These are phyloP conservation scores for Pleuronectes platessa DNA, from an alignment of 2,113 vertebrate genomes.

Conservation along the genomic window DNA sequence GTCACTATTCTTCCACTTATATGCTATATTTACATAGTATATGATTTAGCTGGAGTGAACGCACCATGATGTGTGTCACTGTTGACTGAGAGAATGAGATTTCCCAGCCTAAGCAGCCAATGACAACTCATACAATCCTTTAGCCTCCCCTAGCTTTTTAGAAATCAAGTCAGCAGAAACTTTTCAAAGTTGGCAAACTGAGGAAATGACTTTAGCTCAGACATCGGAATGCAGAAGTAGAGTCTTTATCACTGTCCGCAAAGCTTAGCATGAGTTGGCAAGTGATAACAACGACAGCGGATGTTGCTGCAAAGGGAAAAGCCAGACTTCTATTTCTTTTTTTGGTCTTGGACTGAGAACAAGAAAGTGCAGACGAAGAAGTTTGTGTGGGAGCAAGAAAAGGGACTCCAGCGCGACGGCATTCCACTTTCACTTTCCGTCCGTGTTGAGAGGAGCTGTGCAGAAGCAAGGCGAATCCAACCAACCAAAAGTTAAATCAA, in stretches of 20 bases:
- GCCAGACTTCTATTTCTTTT: constrained; percentile 72
- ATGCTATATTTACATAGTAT: not conserved
- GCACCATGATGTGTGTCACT: too few relatives aligned
- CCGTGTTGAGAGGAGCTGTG: constrained; percentile 6
- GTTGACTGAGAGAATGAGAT: not conserved
- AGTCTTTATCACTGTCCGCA: constrained; percentile 35
- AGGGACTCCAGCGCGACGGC: constrained; percentile 3
- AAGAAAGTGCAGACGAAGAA: constrained; percentile 53
- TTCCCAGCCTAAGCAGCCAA: not conserved
- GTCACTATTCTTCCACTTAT: constrained; percentile 2
- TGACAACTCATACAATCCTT: not conserved
- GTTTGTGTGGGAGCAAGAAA: constrained; percentile 41
- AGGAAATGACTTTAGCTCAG: not conserved
- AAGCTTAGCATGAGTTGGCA: constrained; percentile 51
- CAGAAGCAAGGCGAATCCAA: not conserved
- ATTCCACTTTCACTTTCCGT: constrained; percentile 54
- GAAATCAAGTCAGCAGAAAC: constrained; percentile 19
- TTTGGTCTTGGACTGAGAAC: constrained; percentile 62
- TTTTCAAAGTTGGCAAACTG: not conserved
- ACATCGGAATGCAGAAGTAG: constrained; percentile 31
- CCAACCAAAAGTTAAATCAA: not conserved
- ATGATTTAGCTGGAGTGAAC: not conserved
- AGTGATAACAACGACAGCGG: constrained; percentile 60
- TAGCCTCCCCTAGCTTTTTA: not conserved
- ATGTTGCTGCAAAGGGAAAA: constrained; percentile 65